phyloP scores from a whole-genome alignment of 1,140 invertebrate species.

The Sitophilus oryzae region DNA sequence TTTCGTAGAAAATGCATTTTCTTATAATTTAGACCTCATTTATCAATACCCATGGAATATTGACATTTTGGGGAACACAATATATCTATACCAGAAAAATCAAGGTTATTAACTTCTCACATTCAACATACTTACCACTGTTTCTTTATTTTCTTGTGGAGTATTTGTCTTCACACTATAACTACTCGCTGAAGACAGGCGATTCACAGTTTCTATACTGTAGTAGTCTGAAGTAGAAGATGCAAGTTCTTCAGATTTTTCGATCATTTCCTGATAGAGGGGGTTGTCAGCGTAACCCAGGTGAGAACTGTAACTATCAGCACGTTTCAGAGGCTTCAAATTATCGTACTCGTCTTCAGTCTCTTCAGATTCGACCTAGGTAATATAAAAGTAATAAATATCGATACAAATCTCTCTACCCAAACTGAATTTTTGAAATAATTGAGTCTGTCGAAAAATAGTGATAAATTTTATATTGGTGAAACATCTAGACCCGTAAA shows the following conservation, averaged over 20 bases:
- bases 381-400: too few species aligned
- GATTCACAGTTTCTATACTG: conserved; percentile 63
- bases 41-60: too few species aligned
- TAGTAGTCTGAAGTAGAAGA: conserved; percentile 72
- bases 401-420: too few species aligned
- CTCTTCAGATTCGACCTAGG: conserved; percentile 4
- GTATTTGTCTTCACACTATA: conserved; percentile 42
- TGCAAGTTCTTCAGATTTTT: conserved; percentile 55
- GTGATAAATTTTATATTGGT: too few species aligned
- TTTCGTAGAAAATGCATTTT: too few species aligned
- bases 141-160: conserved; percentile 36
- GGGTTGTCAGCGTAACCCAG: conserved; percentile 55
- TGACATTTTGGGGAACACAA: too few species aligned
- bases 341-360: conserved; percentile 13
- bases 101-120: too few species aligned
- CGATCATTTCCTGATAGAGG: conserved; percentile 53
- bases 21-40: too few species aligned
- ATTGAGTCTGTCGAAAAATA: too few species aligned
- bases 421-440: too few species aligned
- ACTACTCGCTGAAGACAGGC: conserved; percentile 50
- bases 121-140: conserved; percentile 5
- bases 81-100: too few species aligned
- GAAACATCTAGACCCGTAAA: too few species aligned
- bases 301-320: conserved; percentile 55
- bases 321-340: conserved; percentile 10